These are phyloP conservation scores for Pachycephala philippinensis DNA, from an alignment of 2,113 vertebrate genomes.

Conservation along the genomic window DNA sequence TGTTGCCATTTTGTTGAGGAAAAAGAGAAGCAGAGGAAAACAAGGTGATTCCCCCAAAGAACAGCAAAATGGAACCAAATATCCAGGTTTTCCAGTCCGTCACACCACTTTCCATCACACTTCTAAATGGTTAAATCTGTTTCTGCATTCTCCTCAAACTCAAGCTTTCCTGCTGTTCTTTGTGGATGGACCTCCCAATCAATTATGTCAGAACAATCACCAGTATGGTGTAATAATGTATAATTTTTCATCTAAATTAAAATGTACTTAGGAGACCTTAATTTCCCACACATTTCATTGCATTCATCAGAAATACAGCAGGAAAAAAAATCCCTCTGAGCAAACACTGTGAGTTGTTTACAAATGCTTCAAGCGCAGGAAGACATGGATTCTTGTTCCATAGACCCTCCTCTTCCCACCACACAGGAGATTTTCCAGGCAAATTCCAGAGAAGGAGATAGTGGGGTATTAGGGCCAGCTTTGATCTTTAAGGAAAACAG, in stretches of 20 bases:
- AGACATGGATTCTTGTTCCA: not conserved
- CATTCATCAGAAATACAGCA: slow-evolving; percentile 60
- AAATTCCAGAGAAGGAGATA: not conserved
- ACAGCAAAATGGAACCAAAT: not conserved
- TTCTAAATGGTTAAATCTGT: not conserved
- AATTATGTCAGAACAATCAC: slow-evolving; percentile 63
- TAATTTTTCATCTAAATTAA: slow-evolving; percentile 68
- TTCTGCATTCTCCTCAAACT: slow-evolving; percentile 28
- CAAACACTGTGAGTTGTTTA: slow-evolving; percentile 56
- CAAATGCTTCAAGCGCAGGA: slow-evolving; percentile 16
- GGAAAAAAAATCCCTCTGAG: slow-evolving; percentile 45
- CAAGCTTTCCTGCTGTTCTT: slow-evolving; percentile 24
- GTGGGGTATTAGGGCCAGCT: not conserved
- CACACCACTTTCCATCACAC: not conserved
- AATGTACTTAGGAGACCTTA: slow-evolving; percentile 61
- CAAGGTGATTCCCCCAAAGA: not conserved
- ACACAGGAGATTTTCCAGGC: slow-evolving; percentile 11
- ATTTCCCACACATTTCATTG: slow-evolving; percentile 54
- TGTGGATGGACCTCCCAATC: slow-evolving; percentile 49
- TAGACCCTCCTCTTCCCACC: not conserved
- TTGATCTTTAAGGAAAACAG: slow-evolving; percentile 22
- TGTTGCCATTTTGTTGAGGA: not conserved
- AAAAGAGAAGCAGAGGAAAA: not conserved
- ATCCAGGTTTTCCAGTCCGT: not conserved
- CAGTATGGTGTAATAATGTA: slow-evolving; percentile 53